Evolutionary conservation across 2,113 vertebrate species (phyloP).

Genomic region (Suncus etruscus): DNA sequence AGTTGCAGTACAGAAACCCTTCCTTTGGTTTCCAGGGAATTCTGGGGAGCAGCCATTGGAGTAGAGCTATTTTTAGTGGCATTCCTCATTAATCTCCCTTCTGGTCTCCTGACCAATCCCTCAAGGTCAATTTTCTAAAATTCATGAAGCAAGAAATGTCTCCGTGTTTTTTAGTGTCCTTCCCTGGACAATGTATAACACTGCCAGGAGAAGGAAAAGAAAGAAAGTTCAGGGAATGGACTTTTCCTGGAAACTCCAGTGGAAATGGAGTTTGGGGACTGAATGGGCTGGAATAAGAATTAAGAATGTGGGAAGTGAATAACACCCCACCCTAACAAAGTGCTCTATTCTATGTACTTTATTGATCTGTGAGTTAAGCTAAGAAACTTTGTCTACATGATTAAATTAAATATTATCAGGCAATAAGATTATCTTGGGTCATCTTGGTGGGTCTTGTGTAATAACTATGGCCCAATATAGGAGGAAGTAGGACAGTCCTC

Average conservation of each 20-base stretch:
- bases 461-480: no score
- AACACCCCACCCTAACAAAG: neutral
- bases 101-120: neutral
- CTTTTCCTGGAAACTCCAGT: no score
- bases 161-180: neutral
- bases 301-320: neutral
- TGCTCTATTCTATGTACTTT: rapidly evolving
- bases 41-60: neutral
- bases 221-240: neutral
- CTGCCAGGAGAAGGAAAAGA: neutral
- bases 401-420: neutral
- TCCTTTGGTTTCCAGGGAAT: neutral
- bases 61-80: neutral
- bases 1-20: neutral
- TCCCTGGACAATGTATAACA: no score
- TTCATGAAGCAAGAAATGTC: neutral
- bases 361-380: neutral
- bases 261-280: neutral
- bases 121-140: neutral
- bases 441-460: no score
- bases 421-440: neutral
- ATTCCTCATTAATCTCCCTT: neutral
- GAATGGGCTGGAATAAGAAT: neutral
- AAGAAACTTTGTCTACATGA: neutral
- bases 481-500: no score